Evolutionary conservation across 2,113 vertebrate genomes (phyloP), one percentile per base, ranked within the genome.

Genomic region (Scomber colias): DNA sequence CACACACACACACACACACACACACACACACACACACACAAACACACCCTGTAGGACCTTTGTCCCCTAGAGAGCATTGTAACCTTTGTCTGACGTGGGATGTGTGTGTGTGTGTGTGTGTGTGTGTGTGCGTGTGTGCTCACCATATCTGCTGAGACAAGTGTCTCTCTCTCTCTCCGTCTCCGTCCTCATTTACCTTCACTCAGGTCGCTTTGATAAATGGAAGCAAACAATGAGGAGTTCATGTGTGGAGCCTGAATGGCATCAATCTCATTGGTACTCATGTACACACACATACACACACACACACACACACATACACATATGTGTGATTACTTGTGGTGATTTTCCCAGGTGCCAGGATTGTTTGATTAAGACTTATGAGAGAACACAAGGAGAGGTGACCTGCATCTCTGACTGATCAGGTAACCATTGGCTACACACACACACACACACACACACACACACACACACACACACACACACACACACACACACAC

Each of bases 11-110:
- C 68, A 49, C n/a, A 27, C n/a, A n/a, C 40, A 30, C 24, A 77
- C 77, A 81, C 64, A 81, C 81, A 15, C 31, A 56, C 62, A 67
- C 45, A 35, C 24, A 51, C 51, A 50, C 57, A 64, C 45, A 79
- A 12, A 74, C 75, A 89, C 90, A 83, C 90, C 82, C 77, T 80
- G 15, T 66, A 19, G 67, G 89, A 90, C 84, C 87, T 92, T 86
- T 81, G 83, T 81, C 83, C 73, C 51, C 7, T 12, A 69, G 46
- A 59, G 64, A 71, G 75, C 13, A 1, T 56, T 56, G 56, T 69
- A 76, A 90, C 80, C 84, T 89, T 88, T 90, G 86, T 71, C 61
- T 65, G 1, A 11, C 30, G 78, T 74, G 54, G 15, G 51, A 30
- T 35, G 55, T 44, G 24, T 30, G 40, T n/a, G n/a, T 27, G n/a